Evolutionary conservation across 2,888 invertebrate genomes (phyloP).

Genomic region (Zygaena filipendulae): DNA sequence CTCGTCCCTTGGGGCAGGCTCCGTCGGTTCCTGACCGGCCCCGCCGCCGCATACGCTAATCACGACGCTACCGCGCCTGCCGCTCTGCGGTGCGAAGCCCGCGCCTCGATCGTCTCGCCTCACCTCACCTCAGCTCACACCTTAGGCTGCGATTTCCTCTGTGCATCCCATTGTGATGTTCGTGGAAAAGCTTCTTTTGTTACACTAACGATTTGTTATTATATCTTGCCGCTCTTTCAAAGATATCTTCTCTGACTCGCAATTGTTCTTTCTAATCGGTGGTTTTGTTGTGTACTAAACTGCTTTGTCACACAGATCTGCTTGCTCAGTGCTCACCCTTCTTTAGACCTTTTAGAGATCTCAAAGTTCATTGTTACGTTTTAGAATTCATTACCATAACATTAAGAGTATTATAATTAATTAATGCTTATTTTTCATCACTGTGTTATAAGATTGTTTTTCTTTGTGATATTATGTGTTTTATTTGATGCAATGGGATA

Average conservation of each 20-base stretch:
- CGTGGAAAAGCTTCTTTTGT: conserved; percentile 66
- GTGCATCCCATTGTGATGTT: conserved; percentile 57
- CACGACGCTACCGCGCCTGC: too few species aligned
- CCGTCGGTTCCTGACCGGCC: conserved; percentile 16
- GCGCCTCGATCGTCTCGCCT: conserved; percentile 30
- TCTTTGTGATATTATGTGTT: too few species aligned
- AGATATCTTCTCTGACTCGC: conserved; percentile 60
- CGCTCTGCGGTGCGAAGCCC: conserved; percentile 21
- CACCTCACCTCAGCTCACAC: conserved; percentile 22
- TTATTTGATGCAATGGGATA: too few species aligned
- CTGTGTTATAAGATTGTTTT: too few species aligned
- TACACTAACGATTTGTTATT: conserved; percentile 56
- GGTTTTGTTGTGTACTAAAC: conserved; percentile 60
- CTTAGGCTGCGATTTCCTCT: too few species aligned
- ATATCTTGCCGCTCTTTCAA: conserved; percentile 56
- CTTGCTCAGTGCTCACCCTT: conserved; percentile 43
- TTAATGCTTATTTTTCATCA: too few species aligned
- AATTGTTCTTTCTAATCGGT: conserved; percentile 63
- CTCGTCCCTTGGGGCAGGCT: conserved; percentile 26
- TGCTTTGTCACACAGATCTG: conserved; percentile 64
- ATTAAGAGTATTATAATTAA: too few species aligned
- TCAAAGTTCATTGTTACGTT: conserved; percentile 41
- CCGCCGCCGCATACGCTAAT: conserved; percentile 51
- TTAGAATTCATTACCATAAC: conserved; percentile 39
- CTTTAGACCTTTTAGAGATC: conserved; percentile 29